Percentiles rank a stretch among this genome's conserved stretches.
Evolutionary conservation across 1,140 invertebrate genomes (phyloP).

Genomic region (Copidosoma floridanum): DNA sequence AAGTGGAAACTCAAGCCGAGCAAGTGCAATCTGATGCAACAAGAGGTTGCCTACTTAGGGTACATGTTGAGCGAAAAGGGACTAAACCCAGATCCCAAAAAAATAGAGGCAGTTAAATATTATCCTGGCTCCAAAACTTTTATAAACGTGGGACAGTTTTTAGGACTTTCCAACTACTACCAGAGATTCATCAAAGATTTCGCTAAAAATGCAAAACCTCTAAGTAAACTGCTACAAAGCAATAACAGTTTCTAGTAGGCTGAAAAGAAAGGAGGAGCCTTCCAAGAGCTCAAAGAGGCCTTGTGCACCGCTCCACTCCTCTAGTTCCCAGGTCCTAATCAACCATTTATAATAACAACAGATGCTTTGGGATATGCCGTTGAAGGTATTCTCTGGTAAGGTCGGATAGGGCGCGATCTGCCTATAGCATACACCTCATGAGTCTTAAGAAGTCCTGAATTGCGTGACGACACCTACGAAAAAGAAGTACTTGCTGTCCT

Average conservation of each 20-base stretch:
- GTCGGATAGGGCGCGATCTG: constrained; percentile 21
- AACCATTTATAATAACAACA: not conserved
- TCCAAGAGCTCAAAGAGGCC: not conserved
- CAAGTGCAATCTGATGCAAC: not conserved
- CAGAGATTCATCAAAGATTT: not conserved
- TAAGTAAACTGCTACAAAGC: not conserved
- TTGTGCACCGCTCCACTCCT: not conserved
- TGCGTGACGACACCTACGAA: too few relatives aligned
- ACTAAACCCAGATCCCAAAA: not conserved
- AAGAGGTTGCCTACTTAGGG: not conserved
- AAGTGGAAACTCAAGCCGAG: not conserved
- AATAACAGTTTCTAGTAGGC: not conserved
- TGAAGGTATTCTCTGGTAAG: not conserved
- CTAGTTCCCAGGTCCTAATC: not conserved
- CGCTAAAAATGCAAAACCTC: not conserved
- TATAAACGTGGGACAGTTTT: not conserved
- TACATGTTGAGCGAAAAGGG: not conserved
- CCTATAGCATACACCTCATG: constrained; percentile 42
- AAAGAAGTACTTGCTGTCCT: too few relatives aligned
- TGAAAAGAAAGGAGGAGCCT: not conserved
- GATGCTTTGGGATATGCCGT: not conserved
- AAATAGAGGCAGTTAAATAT: not conserved
- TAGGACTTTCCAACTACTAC: constrained; percentile 2
- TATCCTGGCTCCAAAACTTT: not conserved
- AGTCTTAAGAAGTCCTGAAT: too few relatives aligned